phyloP scores from a whole-genome alignment of 92 coral and sea anemone genomes.

The Zoanthus gigantus region DNA sequence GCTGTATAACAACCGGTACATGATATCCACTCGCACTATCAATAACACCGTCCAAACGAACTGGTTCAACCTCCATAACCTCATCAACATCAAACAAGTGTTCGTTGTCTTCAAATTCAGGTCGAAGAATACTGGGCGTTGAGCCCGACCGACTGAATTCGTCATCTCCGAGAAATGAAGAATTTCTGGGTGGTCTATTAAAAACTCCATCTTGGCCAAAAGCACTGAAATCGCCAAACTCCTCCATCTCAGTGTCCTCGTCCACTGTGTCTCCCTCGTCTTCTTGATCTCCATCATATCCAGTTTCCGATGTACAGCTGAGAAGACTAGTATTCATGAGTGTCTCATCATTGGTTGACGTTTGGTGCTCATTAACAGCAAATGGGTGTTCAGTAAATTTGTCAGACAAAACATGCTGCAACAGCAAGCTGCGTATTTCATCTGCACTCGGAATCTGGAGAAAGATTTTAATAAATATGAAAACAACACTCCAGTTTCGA shows the following conservation, averaged over 20 bases:
- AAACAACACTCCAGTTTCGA: not conserved
- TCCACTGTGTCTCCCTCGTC: constrained; percentile 84
- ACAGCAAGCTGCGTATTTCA: constrained; percentile 31
- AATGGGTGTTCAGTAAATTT: constrained; percentile 24
- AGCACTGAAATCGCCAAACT: constrained; percentile 61
- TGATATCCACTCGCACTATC: constrained; percentile 70
- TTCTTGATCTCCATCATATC: constrained; percentile 97
- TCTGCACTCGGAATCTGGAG: constrained; percentile 33
- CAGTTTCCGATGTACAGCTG: constrained; percentile 85
- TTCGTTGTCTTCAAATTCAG: constrained; percentile 53
- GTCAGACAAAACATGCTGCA: constrained; percentile 32
- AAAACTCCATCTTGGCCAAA: constrained; percentile 65
- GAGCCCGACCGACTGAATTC: constrained; percentile 78
- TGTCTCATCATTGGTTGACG: constrained; percentile 33
- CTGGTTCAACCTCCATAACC: constrained; percentile 66
- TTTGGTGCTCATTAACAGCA: constrained; percentile 7
- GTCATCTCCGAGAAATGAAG: constrained; percentile 79
- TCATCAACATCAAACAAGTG: constrained; percentile 59
- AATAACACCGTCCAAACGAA: constrained; percentile 73
- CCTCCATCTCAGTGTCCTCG: constrained; percentile 66
- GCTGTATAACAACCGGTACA: constrained; percentile 66
- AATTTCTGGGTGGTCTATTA: constrained; percentile 75
- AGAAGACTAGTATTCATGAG: constrained; percentile 66
- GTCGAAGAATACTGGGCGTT: constrained; percentile 83
- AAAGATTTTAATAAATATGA: not conserved